These are phyloP conservation scores for Marcusenius ussheri DNA, from an alignment of 2,113 vertebrate species.

Conservation along the genomic window DNA sequence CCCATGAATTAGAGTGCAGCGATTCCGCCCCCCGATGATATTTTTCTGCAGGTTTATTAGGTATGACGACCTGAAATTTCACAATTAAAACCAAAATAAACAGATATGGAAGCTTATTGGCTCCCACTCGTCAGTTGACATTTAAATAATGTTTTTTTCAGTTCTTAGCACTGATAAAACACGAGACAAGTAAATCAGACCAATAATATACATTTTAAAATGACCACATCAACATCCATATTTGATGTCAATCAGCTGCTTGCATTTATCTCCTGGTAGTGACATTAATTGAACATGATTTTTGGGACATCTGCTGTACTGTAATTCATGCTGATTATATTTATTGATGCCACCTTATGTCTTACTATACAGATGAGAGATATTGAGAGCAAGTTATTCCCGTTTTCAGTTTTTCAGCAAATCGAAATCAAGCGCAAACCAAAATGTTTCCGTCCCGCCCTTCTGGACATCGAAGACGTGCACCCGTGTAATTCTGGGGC, in stretches of 20 bases:
- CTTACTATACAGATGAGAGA: neutral
- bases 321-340: conserved; percentile 34
- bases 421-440: neutral
- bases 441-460: neutral
- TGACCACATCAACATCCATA: neutral
- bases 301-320: conserved; percentile 38
- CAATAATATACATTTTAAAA: neutral
- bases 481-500: neutral
- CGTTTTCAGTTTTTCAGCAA: neutral
- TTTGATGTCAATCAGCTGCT: conserved; percentile 17
- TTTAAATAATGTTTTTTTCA: neutral
- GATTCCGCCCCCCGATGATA: neutral
- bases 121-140: neutral
- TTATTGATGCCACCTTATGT: conserved; percentile 31
- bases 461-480: no score
- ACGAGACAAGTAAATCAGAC: neutral
- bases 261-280: conserved; percentile 15
- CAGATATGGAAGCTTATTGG: neutral
- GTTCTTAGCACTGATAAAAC: neutral
- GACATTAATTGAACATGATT: conserved; percentile 30
- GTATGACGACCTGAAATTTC: neutral
- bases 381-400: conserved; percentile 1
- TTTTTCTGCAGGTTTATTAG: neutral
- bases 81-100: neutral
- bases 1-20: neutral